These are phyloP conservation scores for Thalassoma bifasciatum DNA, from an alignment of 2,113 vertebrate genomes.

Conservation along the genomic window DNA sequence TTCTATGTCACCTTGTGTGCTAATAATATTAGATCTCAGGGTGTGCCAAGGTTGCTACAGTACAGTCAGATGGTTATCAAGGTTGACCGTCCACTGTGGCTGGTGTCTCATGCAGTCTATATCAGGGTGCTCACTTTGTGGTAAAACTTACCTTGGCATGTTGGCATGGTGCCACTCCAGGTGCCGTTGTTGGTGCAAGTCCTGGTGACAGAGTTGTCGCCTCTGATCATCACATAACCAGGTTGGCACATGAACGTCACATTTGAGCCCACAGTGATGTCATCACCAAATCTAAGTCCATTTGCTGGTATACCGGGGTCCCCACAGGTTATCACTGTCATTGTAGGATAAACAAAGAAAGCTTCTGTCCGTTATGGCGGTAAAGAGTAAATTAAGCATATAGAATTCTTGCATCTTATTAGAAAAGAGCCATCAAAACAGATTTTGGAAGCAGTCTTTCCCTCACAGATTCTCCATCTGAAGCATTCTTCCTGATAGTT, in stretches of 20 bases:
- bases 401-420: neutral
- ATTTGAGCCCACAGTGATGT: constrained; percentile 92
- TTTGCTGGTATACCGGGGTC: constrained; percentile 95
- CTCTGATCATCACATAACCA: constrained; percentile 89
- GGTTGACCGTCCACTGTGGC: constrained; percentile 41
- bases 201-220: constrained; percentile 78
- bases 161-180: constrained; percentile 90
- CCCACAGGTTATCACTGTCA: constrained; percentile 94
- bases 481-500: neutral
- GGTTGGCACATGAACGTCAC: constrained; percentile 94
- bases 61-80: constrained; percentile 62
- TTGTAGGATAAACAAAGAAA: constrained; percentile 1
- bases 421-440: neutral
- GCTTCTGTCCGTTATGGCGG: constrained; percentile 24
- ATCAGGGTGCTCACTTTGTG: constrained; percentile 5
- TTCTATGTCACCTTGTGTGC: constrained; percentile 61
- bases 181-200: constrained; percentile 94
- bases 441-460: neutral
- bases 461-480: neutral
- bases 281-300: constrained; percentile 91
- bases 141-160: constrained; percentile 78
- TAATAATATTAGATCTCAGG: constrained; percentile 66
- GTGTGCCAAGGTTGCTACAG: constrained; percentile 57
- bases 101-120: constrained; percentile 2
- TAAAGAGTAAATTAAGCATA: neutral